Conservation (phyloP, 2,888 invertebrate species). For the Melieria picta region DNA sequence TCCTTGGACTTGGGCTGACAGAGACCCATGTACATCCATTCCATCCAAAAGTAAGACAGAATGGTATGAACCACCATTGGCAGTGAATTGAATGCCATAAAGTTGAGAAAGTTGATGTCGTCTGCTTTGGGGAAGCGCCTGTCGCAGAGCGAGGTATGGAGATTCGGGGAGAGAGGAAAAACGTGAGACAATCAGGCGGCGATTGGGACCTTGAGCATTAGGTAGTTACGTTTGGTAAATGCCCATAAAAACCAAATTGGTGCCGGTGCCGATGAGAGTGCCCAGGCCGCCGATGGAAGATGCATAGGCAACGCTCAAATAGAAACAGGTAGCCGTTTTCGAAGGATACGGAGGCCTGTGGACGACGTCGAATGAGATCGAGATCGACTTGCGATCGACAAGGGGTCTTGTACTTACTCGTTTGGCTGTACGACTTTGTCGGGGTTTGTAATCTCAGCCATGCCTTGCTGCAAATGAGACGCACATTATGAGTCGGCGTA, state of each 20-base stretch:
- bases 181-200: too few relatives aligned
- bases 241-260: slow-evolving; percentile 81
- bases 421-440: slow-evolving; percentile 3
- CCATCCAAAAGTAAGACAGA: slow-evolving; percentile 38
- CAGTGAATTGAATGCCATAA: slow-evolving; percentile 39
- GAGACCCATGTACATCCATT: slow-evolving; percentile 44
- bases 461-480: slow-evolving; percentile 25
- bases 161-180: too few relatives aligned
- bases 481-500: background rate
- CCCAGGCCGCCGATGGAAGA: slow-evolving; percentile 79
- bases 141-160: background rate
- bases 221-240: slow-evolving; percentile 70
- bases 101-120: slow-evolving; percentile 41
- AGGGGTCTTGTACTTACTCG: slow-evolving; percentile 19
- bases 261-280: slow-evolving; percentile 77
- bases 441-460: slow-evolving; percentile 20
- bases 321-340: slow-evolving; percentile 76
- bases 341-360: slow-evolving; percentile 67
- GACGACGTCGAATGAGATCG: background rate
- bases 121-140: slow-evolving; percentile 43
- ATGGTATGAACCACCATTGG: slow-evolving; percentile 35
- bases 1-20: slow-evolving; percentile 68
- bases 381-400: background rate
- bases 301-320: slow-evolving; percentile 78
- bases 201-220: slow-evolving; percentile 40